phyloP scores from a whole-genome alignment of 2,797 vertebrate genomes.

The Argentina silus region DNA sequence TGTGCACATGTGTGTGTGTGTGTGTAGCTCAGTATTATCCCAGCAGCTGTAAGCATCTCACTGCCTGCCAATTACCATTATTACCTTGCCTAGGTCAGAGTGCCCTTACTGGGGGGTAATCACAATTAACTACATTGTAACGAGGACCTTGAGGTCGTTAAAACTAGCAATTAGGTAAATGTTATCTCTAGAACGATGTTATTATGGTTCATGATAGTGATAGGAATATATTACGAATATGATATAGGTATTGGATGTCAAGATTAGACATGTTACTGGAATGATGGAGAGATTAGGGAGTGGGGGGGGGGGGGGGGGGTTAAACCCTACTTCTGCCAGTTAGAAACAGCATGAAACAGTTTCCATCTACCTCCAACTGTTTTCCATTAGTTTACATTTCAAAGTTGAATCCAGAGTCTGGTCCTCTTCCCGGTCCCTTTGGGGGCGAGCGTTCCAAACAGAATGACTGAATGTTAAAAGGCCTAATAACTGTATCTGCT shows the following conservation, averaged over 20 bases:
- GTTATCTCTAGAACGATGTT: neutral
- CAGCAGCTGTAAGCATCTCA: neutral
- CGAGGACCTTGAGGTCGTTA: neutral
- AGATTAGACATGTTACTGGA: too few species aligned
- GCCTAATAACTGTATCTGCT: neutral
- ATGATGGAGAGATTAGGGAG: too few species aligned
- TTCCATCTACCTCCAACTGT: neutral
- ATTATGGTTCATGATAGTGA: neutral
- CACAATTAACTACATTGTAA: neutral
- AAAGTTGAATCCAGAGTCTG: neutral
- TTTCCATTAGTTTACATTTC: neutral
- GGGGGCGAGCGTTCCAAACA: too few species aligned
- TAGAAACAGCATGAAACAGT: too few species aligned
- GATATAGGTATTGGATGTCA: too few species aligned
- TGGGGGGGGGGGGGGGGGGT: too few species aligned
- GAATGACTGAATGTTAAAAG: neutral
- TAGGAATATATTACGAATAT: neutral
- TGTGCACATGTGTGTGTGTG: too few species aligned
- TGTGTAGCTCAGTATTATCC: neutral
- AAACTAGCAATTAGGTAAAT: neutral
- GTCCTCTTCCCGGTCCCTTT: neutral
- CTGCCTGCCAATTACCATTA: neutral
- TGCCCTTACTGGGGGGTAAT: slow-evolving; percentile 1
- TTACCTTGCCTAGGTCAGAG: neutral
- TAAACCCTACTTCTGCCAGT: too few species aligned